Evolutionary conservation across 2,797 vertebrate species (phyloP), one percentile per base, ranked within the genome.

Genomic region (Mormyrops attenuatus): DNA sequence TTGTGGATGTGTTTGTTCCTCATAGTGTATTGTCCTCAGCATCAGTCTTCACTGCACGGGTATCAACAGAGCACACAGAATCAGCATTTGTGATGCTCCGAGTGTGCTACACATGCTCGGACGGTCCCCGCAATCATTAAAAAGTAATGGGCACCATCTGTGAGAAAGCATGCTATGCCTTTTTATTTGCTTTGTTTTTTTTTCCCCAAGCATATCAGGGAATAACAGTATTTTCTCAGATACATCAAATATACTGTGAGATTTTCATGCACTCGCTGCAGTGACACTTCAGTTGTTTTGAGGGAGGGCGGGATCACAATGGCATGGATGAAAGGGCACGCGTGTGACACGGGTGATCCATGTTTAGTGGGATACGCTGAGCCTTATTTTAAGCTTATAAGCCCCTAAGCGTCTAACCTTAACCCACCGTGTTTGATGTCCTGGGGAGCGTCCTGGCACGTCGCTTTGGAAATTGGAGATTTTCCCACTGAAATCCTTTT

Each of bases 121-220:
- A 87, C 52, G 52, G 53, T 50, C 69, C 88, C 52, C 73, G 55
- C 50, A 87, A 49, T 84, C 90, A 90, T 90, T 88, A 86, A 90
- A 88, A 89, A 90, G 85, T 89, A 89, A 89, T 90, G 50, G 73
- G 44, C 20, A 52, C 88, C 90, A 89, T 91, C 90, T 90, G 90
- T 90, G 73, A 80, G 60, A 30, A 77, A 80, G 82, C 55, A 69
- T 77, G 82, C 20, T 22, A 34, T 13, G 66, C 8, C 11, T 88
- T n/a, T 41, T 34, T 17, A 22, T 73, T 38, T 73, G 4, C 17
- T 69, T 69, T 80, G 15, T 38, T 38, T 38, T 73, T 5, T 73
- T 11, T 69, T 30, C 38, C 73, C 73, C 55, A 22, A 47, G 38
- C 87, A 63, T 88, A 88, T 66, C 9, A 44, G 55, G 87, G 20